phyloP scores from a whole-genome alignment of 2,888 invertebrate genomes.

The Erebia palarica region DNA sequence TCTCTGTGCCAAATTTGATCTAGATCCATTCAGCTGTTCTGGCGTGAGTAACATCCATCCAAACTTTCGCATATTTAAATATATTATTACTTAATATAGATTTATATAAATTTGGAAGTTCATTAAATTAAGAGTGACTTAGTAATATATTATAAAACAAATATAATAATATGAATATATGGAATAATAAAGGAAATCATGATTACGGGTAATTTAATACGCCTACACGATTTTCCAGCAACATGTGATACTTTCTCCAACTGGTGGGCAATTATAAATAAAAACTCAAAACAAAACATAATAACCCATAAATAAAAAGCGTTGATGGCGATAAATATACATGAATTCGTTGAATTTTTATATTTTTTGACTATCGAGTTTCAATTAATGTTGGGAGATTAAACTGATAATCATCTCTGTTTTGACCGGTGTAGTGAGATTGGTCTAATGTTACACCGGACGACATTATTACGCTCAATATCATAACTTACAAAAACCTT shows the following conservation, averaged over 20 bases:
- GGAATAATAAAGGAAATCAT: not conserved
- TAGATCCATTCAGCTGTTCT: too few species aligned
- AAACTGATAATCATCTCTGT: constrained; percentile 40
- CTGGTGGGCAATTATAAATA: constrained; percentile 26
- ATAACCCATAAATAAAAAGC: constrained; percentile 27
- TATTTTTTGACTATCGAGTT: constrained; percentile 44
- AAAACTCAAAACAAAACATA: constrained; percentile 26
- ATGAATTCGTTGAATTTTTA: constrained; percentile 41
- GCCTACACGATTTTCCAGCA: constrained; percentile 2
- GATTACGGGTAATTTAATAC: constrained; percentile 4
- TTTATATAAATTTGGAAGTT: too few species aligned
- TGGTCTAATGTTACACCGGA: not conserved
- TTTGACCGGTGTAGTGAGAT: constrained; percentile 23
- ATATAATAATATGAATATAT: too few species aligned
- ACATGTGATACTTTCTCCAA: constrained; percentile 23
- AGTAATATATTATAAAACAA: not conserved
- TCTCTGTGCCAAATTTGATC: not conserved
- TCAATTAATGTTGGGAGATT: constrained; percentile 44
- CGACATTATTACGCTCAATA: constrained; percentile 5
- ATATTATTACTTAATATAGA: too few species aligned
- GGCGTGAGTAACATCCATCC: too few species aligned
- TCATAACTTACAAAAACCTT: not conserved
- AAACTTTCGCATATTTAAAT: not conserved
- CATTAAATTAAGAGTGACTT: too few species aligned
- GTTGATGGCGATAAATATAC: constrained; percentile 35